Base-by-base conservation (phyloP, 2,113 vertebrate genomes). In the Ailurus styani region DNA sequence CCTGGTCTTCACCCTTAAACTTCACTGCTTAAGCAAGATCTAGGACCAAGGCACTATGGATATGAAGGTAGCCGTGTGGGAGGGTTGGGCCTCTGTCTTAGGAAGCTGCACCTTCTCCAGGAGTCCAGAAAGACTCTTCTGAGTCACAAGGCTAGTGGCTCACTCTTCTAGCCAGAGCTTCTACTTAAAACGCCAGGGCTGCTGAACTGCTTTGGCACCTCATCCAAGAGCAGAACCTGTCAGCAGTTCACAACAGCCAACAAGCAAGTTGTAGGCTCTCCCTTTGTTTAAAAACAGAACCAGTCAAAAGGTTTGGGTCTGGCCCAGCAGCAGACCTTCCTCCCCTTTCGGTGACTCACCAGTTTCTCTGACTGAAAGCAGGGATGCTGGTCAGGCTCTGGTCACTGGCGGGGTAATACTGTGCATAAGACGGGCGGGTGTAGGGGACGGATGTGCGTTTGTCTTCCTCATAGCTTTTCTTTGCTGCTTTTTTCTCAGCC, bases 381-480 rank as follows among this genome's bases (percentile, higher is more conserved):
- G 99, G 99, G 97, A 99, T 99, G 99, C 99, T 99, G 2, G 99
- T 98, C 93, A 99, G 99, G 40, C 98, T 99, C 98, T 99, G 99
- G 95, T 99, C 99, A 60, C 99, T 99, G 98, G 99, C 99, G 42
- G 99, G 99, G 98, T 99, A 99, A 98, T 99, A 99, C 97, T 99
- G 99, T 10, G 99, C 99, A 12, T 99, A 99, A 0, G 99, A 99
- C 0, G 99, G 99, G 37, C 99, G 99, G 37, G 99, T 99, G 95
- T 99, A 99, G 11, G 99, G 99, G 91, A 99, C 99, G 3, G 99
- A 99, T 1, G 99, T 99, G 93, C 99, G 99, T 89, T 99, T 99
- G 98, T 99, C 99, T 92, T 99, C 99, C 98, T 99, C 99, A 0
- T 99, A 99, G 98, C 99, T 99, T 96, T 99, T 99, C 98, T 99